These are phyloP conservation scores for Urocitellus parryii DNA, from an alignment of 2,113 vertebrate genomes.

Conservation along the genomic window DNA sequence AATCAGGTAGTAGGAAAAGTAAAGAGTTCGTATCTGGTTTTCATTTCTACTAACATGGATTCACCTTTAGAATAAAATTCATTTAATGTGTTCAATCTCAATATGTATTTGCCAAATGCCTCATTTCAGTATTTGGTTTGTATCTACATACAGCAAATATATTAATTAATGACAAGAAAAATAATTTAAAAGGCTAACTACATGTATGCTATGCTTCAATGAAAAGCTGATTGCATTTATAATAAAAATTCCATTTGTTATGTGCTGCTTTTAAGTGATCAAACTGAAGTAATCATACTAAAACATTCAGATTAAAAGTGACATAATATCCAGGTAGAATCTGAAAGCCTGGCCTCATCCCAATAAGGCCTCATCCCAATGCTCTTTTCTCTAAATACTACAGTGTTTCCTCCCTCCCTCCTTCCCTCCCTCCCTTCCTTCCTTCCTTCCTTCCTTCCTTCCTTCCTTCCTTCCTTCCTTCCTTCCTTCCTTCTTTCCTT, in stretches of 20 bases:
- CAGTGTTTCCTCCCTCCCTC: too few relatives aligned
- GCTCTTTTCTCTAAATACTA: background rate
- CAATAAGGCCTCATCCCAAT: background rate
- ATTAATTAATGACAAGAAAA: conserved; percentile 6
- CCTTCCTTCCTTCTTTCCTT: too few relatives aligned
- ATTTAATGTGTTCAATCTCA: background rate
- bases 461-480: too few relatives aligned
- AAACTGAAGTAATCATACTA: conserved; percentile 7
- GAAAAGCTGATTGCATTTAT: background rate
- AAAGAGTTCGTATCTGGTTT: background rate
- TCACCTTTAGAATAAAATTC: conserved; percentile 22
- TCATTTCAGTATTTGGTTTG: conserved; percentile 30
- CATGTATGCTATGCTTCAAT: background rate
- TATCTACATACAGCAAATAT: background rate
- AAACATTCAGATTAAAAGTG: background rate
- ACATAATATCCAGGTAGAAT: background rate
- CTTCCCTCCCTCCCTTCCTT: too few relatives aligned
- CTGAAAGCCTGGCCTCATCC: background rate
- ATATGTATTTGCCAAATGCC: background rate
- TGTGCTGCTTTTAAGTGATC: background rate
- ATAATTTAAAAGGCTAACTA: background rate
- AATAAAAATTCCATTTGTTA: conserved; percentile 11
- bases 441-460: too few relatives aligned
- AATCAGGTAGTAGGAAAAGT: accelerated
- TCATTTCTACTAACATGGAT: background rate